Evolutionary conservation across 1,140 invertebrate genomes (phyloP), one percentile per base, ranked within the genome.

Genomic region (Artemia franciscana): DNA sequence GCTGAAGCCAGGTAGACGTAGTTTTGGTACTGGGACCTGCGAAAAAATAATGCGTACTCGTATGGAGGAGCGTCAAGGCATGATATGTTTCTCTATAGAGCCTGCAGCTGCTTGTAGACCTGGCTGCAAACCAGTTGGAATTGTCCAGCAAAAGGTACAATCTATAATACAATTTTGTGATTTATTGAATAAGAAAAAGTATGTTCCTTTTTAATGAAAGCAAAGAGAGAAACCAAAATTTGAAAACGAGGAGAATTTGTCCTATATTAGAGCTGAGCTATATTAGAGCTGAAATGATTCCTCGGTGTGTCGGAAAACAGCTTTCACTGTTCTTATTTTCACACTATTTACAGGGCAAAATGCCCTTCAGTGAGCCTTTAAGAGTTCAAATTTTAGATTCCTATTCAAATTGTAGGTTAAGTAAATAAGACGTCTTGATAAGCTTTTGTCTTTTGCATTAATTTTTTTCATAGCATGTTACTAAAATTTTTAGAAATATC

Each of bases 71-170:
- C 60, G 30, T 5, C 60, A 58, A 12, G 60, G 39, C 25, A 24
- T 57, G 24, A 27, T 27, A 12, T 64, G 63, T 60, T 64, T 64
- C 39, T 64, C 63, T 7, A 57, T 39, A 4, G 60, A 30, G 24
- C 24, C 63, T 5, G 24, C 61, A 2, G n/a, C 59, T 27, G 56
- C 39, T 15, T 64, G 63, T 57, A 26, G 12, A 24, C 12, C 23
- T 5, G 39, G 57, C 9, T 23, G 25, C 26, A 51, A 56, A n/a
- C 24, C 60, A 2, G 23, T 23, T 3, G 63, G 56, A 26, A 23
- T 60, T 15, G 60, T 28, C 9, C 61, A 64, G 23, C 26, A 62
- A 27, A 57, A 51, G 57, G 62, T 63, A 59, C 57, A 4, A 12
- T 51, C 26, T 61, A n/a, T n/a, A n/a, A n/a, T n/a, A n/a, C n/a